Evolutionary conservation across 2,113 vertebrate genomes (phyloP), one percentile per base, ranked within the genome.

Genomic region (Macheiramphus alcinus): DNA sequence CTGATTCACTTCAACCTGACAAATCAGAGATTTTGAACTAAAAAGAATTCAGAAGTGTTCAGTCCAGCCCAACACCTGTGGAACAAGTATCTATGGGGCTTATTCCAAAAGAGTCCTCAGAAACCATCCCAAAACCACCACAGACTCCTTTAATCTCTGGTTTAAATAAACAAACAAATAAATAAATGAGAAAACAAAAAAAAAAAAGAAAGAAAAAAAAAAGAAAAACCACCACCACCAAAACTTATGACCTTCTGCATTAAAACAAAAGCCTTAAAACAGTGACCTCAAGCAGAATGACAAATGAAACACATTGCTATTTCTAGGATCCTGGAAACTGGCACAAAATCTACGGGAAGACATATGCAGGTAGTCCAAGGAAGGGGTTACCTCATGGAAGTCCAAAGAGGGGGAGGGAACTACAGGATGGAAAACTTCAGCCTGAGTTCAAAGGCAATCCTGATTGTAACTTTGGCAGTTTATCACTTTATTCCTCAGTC

Each of bases 361-460:
- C 5, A 22, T 31, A 62, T 0, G 0, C n/a, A 73, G 10, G 10
- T 67, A 74, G 48, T 63, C 55, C 2, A 3, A 56, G 47, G 36
- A 80, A 85, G 22, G 13, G 6, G 11, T 84, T 83, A 72, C 22
- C 16, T 62, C 47, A 36, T 29, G 4, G 9, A 48, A 68, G 61
- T 43, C 34, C 20, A 27, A 56, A 56, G 13, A 67, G 8, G 4
- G 11, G 6, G 4, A 68, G 11, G 23, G 20, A 74, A 68, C 65
- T 53, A 65, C 12, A 50, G 17, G 15, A 56, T 23, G 12, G 25
- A 79, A 55, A 73, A 43, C 36, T 83, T 56, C 23, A 67, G 9
- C 36, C 23, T 11, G 17, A 55, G 12, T 16, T 62, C 42, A 50
- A 74, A 80, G 11, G 36, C 17, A 61, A 62, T 45, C 23, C 36